Percentiles rank a stretch among this genome's conserved stretches.
Evolutionary conservation across 2,113 vertebrate species (phyloP).

Genomic region (Mustelus asterias): DNA sequence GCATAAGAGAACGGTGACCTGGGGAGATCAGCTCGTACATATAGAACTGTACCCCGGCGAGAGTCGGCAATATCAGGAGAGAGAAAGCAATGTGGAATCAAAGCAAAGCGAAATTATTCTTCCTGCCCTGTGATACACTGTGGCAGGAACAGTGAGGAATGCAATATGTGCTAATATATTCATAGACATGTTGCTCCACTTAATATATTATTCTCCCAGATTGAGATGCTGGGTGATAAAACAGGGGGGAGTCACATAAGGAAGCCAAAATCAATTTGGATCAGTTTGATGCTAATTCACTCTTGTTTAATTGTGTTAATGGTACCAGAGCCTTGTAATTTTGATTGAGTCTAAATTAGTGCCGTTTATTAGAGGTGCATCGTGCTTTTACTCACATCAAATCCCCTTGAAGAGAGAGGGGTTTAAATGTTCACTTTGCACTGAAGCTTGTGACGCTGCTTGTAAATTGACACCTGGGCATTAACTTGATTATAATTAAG

Average conservation of each 20-base stretch:
- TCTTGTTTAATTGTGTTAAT: constrained; percentile 30
- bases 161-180: constrained; percentile 2
- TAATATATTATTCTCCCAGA: not conserved
- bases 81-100: not conserved
- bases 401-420: not conserved
- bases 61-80: not conserved
- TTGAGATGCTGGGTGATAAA: not conserved
- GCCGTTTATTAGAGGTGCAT: not conserved
- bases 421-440: not conserved
- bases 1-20: not conserved
- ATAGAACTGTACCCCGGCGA: not conserved
- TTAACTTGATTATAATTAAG: constrained; percentile 34
- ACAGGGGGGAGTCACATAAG: not conserved
- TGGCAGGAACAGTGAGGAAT: not conserved
- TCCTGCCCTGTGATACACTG: not conserved
- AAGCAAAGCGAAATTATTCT: not conserved
- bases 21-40: not conserved
- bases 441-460: not conserved
- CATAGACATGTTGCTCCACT: not conserved
- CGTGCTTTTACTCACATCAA: not conserved
- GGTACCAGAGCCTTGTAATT: constrained; percentile 12
- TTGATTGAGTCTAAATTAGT: constrained; percentile 26
- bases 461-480: constrained; percentile 24
- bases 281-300: constrained; percentile 28
- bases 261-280: constrained; percentile 27